These are phyloP conservation scores for Dynastes tityus DNA, from an alignment of 2,888 invertebrate species.

Conservation along the genomic window DNA sequence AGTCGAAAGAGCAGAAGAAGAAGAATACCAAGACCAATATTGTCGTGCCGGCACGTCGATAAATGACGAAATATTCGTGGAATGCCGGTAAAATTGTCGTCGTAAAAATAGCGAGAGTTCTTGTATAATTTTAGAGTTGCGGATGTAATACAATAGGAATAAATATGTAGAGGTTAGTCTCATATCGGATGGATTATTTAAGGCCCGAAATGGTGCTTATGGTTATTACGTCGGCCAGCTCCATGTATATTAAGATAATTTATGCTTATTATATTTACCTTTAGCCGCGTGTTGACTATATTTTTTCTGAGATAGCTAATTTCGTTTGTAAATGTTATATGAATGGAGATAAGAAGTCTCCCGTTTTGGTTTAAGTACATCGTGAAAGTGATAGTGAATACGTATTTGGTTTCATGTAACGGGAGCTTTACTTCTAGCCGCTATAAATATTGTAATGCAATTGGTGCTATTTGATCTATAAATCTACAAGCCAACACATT, in stretches of 20 bases:
- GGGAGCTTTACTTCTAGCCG: neutral
- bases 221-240: constrained; percentile 15
- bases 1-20: constrained; percentile 7
- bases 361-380: constrained; percentile 18
- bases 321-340: constrained; percentile 1
- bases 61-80: constrained; percentile 45
- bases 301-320: constrained; percentile 4
- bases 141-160: constrained; percentile 43
- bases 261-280: constrained; percentile 27
- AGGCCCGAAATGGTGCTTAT: constrained; percentile 34
- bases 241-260: constrained; percentile 34
- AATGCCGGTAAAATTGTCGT: constrained; percentile 46
- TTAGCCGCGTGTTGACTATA: neutral
- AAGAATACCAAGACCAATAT: constrained; percentile 30
- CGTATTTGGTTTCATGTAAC: constrained; percentile 4
- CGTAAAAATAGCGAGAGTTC: constrained; percentile 47
- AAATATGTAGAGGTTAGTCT: constrained; percentile 38
- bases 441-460: constrained; percentile 15
- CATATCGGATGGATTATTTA: constrained; percentile 41
- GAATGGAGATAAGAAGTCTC: neutral
- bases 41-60: constrained; percentile 44
- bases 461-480: neutral
- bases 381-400: constrained; percentile 21
- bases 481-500: too few relatives aligned
- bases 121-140: constrained; percentile 46